Evolutionary conservation across 2,113 vertebrate genomes (phyloP).

Genomic region (Bubo blakistoni): DNA sequence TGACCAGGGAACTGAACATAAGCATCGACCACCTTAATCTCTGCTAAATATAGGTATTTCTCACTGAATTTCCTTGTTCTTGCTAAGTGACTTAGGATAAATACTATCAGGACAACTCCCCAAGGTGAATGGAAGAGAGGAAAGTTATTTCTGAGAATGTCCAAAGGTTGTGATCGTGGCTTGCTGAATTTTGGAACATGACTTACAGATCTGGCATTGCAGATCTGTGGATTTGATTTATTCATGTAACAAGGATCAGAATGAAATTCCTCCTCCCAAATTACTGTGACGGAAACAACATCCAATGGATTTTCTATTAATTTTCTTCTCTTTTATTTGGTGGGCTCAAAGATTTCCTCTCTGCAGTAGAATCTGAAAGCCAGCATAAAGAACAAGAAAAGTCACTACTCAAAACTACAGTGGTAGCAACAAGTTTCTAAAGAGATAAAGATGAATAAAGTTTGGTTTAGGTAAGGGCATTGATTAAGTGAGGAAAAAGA

Average conservation of each 20-base stretch:
- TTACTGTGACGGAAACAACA: not conserved
- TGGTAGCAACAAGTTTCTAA: not conserved
- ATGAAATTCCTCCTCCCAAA: not conserved
- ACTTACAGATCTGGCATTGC: not conserved
- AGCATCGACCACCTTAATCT: not conserved
- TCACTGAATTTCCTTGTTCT: not conserved
- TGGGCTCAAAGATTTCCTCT: not conserved
- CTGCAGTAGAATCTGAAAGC: not conserved
- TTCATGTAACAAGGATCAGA: not conserved
- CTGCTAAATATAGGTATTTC: not conserved
- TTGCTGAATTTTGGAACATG: not conserved
- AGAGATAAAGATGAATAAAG: not conserved
- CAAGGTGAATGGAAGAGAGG: not conserved
- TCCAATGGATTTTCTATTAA: not conserved
- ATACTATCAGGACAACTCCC: not conserved
- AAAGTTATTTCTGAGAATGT: not conserved
- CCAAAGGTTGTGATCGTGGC: not conserved
- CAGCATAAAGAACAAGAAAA: not conserved
- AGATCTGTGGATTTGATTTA: not conserved
- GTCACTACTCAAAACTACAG: not conserved
- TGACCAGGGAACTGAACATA: not conserved
- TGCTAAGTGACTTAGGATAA: not conserved
- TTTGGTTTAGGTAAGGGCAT: not conserved
- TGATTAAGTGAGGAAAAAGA: not conserved
- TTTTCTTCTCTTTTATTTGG: not conserved